These are phyloP conservation scores for Mythimna vitellina DNA, from an alignment of 2,888 invertebrate genomes.

Conservation along the genomic window DNA sequence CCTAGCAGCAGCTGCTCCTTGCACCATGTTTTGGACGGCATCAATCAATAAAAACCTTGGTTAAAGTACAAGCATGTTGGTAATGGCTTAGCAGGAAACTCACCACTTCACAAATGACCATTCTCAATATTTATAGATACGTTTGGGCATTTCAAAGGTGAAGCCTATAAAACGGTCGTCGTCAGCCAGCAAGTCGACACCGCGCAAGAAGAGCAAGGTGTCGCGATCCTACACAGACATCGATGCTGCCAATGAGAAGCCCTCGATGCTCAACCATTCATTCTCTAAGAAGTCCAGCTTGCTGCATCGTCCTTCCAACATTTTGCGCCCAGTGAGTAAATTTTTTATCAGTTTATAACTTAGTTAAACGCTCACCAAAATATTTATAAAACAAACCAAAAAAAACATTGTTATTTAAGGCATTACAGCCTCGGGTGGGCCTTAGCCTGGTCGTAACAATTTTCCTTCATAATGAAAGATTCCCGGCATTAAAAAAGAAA, in stretches of 20 bases:
- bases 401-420: not conserved
- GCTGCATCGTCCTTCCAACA: constrained; percentile 92
- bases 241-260: constrained; percentile 87
- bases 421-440: not conserved
- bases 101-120: constrained; percentile 56
- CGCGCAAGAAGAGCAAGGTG: constrained; percentile 88
- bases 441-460: not conserved
- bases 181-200: constrained; percentile 81
- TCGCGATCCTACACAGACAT: constrained; percentile 84
- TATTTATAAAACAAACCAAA: not conserved
- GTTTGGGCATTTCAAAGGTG: constrained; percentile 88
- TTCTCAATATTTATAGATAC: constrained; percentile 86
- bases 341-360: not conserved
- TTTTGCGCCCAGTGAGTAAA: constrained; percentile 93
- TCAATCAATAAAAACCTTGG: not conserved
- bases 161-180: constrained; percentile 87
- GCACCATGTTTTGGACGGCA: too few relatives aligned
- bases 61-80: constrained; percentile 30
- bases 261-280: constrained; percentile 90
- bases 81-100: constrained; percentile 29
- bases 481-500: not conserved
- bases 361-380: constrained; percentile 16
- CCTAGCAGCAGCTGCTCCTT: too few relatives aligned
- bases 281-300: constrained; percentile 90
- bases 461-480: not conserved